Evolutionary conservation across 2,113 vertebrate genomes (phyloP).

Genomic region (Ornithorhynchus anatinus): DNA sequence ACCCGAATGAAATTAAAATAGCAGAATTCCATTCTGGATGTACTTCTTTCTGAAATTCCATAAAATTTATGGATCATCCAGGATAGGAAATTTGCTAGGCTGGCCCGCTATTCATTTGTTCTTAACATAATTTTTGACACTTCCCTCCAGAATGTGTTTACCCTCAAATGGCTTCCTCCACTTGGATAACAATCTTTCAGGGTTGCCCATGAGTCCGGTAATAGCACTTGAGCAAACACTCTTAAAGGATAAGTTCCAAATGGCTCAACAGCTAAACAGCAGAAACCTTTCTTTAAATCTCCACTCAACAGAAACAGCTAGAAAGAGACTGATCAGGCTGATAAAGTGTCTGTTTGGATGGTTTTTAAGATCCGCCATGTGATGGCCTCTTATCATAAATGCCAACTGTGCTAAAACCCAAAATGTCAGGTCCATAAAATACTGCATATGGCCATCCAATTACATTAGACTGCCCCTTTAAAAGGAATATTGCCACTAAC

Average conservation of each 20-base stretch:
- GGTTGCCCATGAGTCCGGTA: background rate
- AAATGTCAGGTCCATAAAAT: slow-evolving; percentile 44
- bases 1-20: slow-evolving; percentile 34
- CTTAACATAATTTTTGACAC: background rate
- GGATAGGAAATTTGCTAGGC: slow-evolving; percentile 11
- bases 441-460: slow-evolving; percentile 28
- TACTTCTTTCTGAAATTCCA: background rate
- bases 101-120: background rate
- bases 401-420: slow-evolving; percentile 42
- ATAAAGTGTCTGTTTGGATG: slow-evolving; percentile 21
- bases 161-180: background rate
- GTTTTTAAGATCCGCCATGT: slow-evolving; percentile 37
- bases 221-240: slow-evolving; percentile 1
- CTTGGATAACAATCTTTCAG: background rate
- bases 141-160: background rate
- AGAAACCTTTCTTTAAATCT: slow-evolving; percentile 33
- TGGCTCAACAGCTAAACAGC: slow-evolving; percentile 14
- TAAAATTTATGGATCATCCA: slow-evolving; percentile 7
- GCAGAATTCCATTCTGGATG: background rate
- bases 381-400: slow-evolving; percentile 40
- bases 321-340: slow-evolving; percentile 2
- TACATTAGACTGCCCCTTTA: slow-evolving; percentile 53
- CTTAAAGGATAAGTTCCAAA: slow-evolving; percentile 26
- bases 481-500: slow-evolving; percentile 52
- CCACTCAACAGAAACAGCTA: slow-evolving; percentile 30